Evolutionary conservation across 2,113 vertebrate genomes (phyloP).

Genomic region (Neotoma lepida): DNA sequence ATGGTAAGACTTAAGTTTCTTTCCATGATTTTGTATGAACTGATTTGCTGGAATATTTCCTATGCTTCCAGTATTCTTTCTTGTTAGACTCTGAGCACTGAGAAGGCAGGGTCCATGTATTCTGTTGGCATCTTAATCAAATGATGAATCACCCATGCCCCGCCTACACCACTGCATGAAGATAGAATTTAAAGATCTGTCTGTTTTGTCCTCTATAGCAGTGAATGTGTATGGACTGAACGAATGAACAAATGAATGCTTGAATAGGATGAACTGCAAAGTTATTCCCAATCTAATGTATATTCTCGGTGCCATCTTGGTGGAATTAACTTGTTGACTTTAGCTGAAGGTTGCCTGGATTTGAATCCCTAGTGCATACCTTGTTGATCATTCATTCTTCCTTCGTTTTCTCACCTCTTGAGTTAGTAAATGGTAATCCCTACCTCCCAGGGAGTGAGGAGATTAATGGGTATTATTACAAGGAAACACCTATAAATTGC

Average conservation of each 20-base stretch:
- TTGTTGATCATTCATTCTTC: neutral
- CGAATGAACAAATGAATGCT: neutral
- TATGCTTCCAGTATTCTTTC: neutral
- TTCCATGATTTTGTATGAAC: constrained; percentile 2
- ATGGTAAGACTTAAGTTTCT: neutral
- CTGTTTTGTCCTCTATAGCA: constrained; percentile 3
- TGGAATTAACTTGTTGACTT: neutral
- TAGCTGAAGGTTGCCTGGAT: neutral
- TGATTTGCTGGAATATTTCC: constrained; percentile 3
- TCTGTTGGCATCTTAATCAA: neutral
- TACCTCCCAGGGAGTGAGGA: neutral
- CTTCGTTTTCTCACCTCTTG: constrained; percentile 22
- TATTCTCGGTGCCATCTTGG: neutral
- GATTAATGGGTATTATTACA: neutral
- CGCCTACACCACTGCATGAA: neutral
- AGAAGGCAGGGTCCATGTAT: neutral
- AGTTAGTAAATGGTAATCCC: neutral
- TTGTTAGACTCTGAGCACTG: neutral
- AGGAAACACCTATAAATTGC: neutral
- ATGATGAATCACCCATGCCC: neutral
- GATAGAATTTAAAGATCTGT: neutral
- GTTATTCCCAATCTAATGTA: neutral
- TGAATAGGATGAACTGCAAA: neutral
- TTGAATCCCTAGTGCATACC: neutral
- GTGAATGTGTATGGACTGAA: neutral